Evolutionary conservation across 2,888 invertebrate genomes (phyloP), one percentile per base, ranked within the genome.

Genomic region (Eustalomyia histrio): DNA sequence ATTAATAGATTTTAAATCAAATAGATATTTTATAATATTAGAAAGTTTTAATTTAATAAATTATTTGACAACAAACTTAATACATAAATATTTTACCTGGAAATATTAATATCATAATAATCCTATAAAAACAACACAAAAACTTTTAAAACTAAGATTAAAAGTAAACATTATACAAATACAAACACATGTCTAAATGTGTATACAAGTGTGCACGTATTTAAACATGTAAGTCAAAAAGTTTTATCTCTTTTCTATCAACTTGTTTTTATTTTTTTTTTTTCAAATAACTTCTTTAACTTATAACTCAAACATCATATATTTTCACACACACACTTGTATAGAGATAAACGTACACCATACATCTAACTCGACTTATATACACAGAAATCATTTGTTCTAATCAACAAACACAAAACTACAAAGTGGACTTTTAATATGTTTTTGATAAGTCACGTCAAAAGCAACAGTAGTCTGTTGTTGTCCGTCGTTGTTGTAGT

Each of bases 381-480:
- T 47, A 33, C 29, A 35, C n/a, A 76, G 39, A 64, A 76, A 76
- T 69, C 29, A 78, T 76, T 80, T 74, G 68, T 61, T 81, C 65
- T 75, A 81, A 78, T 81, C 71, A 75, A 71, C 78, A 74, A 81
- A 71, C 29, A 76, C 58, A 76, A 60, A 80, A 74, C 55, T 74
- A 74, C 61, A 76, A 81, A 81, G 74, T 78, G 74, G 74, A 76
- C 79, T 79, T 82, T 82, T 83, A 83, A 83, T 83, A 79, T 83
- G 80, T 69, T 83, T 81, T 82, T 83, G 81, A 83, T 80, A 83
- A 81, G 76, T 83, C 72, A 83, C 81, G 83, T 83, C 81, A 83
- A 71, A 79, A 75, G 81, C 83, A 81, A 82, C 76, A 78, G 75
- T 71, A 71, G 69, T 69, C 57, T 52, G 21, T 61, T 71, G 33